A percentile compares a stretch with the other conserved stretches of the same genome.
These are phyloP conservation scores for Bubalus kerabau DNA, from an alignment of 2,113 vertebrate species.

Conservation along the genomic window DNA sequence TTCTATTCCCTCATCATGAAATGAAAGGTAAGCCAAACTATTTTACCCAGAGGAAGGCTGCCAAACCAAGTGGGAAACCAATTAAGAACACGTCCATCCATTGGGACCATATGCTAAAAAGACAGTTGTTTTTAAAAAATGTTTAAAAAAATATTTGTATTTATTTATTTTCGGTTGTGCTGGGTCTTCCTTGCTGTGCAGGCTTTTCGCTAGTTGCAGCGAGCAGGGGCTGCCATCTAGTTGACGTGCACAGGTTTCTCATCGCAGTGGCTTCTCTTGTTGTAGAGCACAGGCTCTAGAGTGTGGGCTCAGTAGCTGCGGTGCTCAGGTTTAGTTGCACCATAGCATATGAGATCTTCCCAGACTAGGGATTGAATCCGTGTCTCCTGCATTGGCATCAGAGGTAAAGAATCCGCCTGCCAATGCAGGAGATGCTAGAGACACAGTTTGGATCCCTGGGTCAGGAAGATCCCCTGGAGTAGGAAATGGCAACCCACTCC, in stretches of 20 bases:
- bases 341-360: not conserved
- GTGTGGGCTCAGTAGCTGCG: not conserved
- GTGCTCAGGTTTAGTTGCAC: not conserved
- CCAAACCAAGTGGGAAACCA: not conserved
- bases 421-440: not conserved
- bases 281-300: not conserved
- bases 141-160: not conserved
- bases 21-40: slow-evolving; percentile 23
- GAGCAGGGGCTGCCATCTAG: not conserved
- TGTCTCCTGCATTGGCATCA: not conserved
- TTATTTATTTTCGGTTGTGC: not conserved
- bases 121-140: not conserved
- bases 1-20: slow-evolving; percentile 7
- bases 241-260: not conserved
- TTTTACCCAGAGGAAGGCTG: not conserved
- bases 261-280: not conserved
- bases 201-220: not conserved
- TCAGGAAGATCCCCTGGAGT: not conserved
- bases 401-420: not conserved
- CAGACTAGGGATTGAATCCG: not conserved
- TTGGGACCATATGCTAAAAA: not conserved
- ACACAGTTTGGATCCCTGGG: not conserved
- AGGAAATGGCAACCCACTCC: not conserved
- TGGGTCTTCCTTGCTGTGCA: not conserved
- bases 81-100: not conserved